Evolutionary conservation across 2,888 invertebrate genomes (phyloP).

Genomic region (Galerucella pusilla): DNA sequence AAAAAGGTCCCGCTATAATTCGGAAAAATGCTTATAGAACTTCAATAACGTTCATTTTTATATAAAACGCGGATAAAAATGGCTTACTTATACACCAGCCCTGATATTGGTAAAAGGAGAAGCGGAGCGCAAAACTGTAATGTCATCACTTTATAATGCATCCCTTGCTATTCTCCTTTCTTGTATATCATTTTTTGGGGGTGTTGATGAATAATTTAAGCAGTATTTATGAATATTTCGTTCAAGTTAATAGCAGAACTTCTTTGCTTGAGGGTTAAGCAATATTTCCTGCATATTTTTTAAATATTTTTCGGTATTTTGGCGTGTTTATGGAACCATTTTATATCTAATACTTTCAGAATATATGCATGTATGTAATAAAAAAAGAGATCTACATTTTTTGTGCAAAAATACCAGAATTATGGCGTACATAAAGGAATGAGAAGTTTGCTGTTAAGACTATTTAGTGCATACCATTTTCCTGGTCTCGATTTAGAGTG

Average conservation of each 20-base stretch:
- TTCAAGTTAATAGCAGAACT: not conserved
- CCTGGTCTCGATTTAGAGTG: no score
- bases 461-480: no score
- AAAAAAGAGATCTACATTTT: no score
- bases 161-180: constrained; percentile 25
- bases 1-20: constrained; percentile 4
- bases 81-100: constrained; percentile 34
- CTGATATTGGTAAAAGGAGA: constrained; percentile 33
- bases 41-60: constrained; percentile 30
- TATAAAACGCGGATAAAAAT: constrained; percentile 19
- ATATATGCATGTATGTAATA: no score
- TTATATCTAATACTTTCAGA: no score
- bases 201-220: constrained; percentile 15
- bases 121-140: constrained; percentile 39
- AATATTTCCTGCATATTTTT: not conserved
- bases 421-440: no score
- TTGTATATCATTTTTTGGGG: constrained; percentile 23
- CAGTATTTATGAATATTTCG: constrained; percentile 1
- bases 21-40: constrained; percentile 19
- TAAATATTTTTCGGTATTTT: no score
- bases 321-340: no score
- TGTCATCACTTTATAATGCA: constrained; percentile 42
- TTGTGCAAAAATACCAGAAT: no score
- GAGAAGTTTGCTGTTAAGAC: no score
- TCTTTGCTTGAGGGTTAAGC: not conserved